These are phyloP conservation scores for Macrosteles quadrilineatus DNA, from an alignment of 1,140 invertebrate genomes.

Conservation along the genomic window DNA sequence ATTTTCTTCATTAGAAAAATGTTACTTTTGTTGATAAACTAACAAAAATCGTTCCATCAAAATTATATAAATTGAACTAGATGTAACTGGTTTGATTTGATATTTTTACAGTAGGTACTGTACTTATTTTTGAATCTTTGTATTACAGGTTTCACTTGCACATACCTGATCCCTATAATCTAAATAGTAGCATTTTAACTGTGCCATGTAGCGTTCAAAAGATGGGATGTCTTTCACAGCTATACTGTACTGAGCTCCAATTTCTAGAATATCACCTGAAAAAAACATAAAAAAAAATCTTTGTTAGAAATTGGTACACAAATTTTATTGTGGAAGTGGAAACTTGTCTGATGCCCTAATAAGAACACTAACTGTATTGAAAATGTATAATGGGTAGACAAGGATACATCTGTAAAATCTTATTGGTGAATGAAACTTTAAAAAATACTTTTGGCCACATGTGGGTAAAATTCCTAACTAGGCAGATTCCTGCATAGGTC, in stretches of 20 bases:
- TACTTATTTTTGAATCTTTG: too few relatives aligned
- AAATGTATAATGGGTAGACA: not conserved
- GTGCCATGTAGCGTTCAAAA: constrained; percentile 95
- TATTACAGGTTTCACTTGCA: too few relatives aligned
- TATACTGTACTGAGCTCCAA: constrained; percentile 95
- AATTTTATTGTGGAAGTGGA: not conserved
- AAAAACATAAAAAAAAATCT: constrained; percentile 43
- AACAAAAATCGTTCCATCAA: too few relatives aligned
- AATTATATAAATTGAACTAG: too few relatives aligned
- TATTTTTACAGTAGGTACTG: too few relatives aligned
- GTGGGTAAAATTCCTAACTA: not conserved
- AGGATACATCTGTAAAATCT: not conserved
- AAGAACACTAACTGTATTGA: not conserved
- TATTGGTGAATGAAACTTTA: not conserved
- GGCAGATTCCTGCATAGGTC: not conserved
- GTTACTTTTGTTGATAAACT: too few relatives aligned
- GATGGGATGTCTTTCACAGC: constrained; percentile 87
- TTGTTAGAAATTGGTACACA: too few relatives aligned
- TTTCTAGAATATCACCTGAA: constrained; percentile 87
- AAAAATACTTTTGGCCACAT: not conserved
- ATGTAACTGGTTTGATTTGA: too few relatives aligned
- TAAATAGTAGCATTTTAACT: constrained; percentile 96
- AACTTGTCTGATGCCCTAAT: not conserved
- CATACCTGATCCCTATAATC: constrained; percentile 69
- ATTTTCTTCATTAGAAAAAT: too few relatives aligned